Evolutionary conservation across 1,140 invertebrate species (phyloP).

Genomic region (Dufourea novaeangliae): DNA sequence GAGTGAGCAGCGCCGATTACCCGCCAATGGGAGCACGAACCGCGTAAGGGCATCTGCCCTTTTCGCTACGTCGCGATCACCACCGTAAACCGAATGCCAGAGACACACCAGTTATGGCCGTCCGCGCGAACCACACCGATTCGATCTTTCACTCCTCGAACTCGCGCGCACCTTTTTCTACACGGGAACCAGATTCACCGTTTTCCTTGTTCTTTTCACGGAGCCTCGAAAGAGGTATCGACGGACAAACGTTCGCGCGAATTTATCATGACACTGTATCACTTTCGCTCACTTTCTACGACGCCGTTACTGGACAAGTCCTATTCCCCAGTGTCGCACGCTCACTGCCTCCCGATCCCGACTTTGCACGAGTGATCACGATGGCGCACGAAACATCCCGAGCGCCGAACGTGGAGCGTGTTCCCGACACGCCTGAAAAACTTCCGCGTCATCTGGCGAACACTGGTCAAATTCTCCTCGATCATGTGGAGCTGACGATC

Average conservation of each 20-base stretch:
- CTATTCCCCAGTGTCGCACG: conserved; percentile 22
- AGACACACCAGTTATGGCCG: conserved; percentile 49
- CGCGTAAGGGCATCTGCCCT: conserved; percentile 55
- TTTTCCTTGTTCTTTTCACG: background rate
- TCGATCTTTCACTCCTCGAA: conserved; percentile 9
- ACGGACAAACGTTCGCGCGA: background rate
- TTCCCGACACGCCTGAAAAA: conserved; percentile 49
- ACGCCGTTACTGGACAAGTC: conserved; percentile 26
- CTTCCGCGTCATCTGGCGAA: conserved; percentile 13
- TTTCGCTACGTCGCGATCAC: conserved; percentile 34
- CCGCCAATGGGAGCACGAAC: conserved; percentile 47
- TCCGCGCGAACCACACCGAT: conserved; percentile 39
- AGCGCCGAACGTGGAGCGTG: conserved; percentile 14
- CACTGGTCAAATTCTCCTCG: background rate
- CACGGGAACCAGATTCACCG: background rate
- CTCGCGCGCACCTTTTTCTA: background rate
- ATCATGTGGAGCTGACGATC: background rate
- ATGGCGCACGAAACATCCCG: conserved; percentile 23
- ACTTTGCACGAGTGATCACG: conserved; percentile 17
- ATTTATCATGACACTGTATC: conserved; percentile 31
- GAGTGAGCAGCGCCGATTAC: conserved; percentile 19
- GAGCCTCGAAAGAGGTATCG: background rate
- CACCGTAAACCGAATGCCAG: conserved; percentile 37
- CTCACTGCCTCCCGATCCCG: conserved; percentile 13
- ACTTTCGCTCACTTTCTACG: conserved; percentile 50